Evolutionary conservation across 2,888 invertebrate species (phyloP).

Genomic region (Watsonalla binaria): DNA sequence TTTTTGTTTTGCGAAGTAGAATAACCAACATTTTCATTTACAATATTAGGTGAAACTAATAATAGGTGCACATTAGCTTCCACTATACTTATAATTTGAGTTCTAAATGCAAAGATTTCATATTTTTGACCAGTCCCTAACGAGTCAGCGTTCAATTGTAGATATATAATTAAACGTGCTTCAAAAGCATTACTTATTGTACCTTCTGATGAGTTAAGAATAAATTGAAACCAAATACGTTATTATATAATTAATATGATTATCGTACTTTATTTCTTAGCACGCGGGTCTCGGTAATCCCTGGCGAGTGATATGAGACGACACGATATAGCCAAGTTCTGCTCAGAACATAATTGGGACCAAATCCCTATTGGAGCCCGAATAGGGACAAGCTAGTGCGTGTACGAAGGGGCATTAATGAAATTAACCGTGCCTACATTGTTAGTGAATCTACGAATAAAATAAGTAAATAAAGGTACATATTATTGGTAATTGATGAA

Average conservation of each 20-base stretch:
- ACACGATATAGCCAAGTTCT: slow-evolving; percentile 60
- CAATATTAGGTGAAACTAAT: no score
- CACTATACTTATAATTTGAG: no score
- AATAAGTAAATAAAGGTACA: neutral
- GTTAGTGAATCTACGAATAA: slow-evolving; percentile 21
- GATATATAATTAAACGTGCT: no score
- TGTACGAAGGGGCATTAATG: slow-evolving; percentile 69
- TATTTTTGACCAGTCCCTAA: no score
- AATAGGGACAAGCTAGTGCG: slow-evolving; percentile 65
- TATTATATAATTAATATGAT: slow-evolving; percentile 2
- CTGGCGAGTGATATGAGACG: slow-evolving; percentile 45
- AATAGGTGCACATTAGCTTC: no score
- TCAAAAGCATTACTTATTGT: no score
- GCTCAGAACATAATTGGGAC: slow-evolving; percentile 72
- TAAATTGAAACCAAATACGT: no score
- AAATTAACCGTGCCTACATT: slow-evolving; percentile 66
- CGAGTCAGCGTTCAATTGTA: no score
- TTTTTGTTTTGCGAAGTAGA: no score
- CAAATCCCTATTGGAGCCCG: slow-evolving; percentile 67
- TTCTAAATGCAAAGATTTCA: no score
- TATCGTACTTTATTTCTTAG: slow-evolving; percentile 5
- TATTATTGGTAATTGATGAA: neutral
- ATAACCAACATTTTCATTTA: no score
- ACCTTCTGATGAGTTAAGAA: no score
- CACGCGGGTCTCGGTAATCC: slow-evolving; percentile 44